Percentiles rank a stretch among this genome's conserved stretches.
These are phyloP conservation scores for Procambarus clarkii DNA, from an alignment of 1,140 invertebrate genomes.

Conservation along the genomic window DNA sequence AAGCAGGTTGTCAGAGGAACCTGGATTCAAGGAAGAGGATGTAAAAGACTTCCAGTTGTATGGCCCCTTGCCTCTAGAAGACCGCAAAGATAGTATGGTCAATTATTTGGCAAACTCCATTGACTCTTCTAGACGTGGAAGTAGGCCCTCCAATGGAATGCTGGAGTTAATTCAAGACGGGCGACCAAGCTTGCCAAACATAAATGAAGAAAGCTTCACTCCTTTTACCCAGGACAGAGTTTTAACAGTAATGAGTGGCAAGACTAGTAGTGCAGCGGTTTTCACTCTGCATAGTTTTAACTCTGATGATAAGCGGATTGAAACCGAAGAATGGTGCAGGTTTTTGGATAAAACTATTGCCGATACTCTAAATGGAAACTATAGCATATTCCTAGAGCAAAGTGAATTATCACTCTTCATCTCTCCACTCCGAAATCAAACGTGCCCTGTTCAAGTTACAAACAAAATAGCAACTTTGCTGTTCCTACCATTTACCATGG, in stretches of 20 bases:
- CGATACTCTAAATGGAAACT: slow-evolving; percentile 72
- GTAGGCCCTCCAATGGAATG: slow-evolving; percentile 62
- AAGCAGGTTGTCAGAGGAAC: slow-evolving; percentile 58
- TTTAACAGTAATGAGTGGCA: slow-evolving; percentile 54
- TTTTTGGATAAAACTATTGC: slow-evolving; percentile 79
- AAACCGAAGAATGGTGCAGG: slow-evolving; percentile 89
- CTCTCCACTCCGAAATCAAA: slow-evolving; percentile 74
- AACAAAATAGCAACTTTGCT: slow-evolving; percentile 74
- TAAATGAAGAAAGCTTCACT: slow-evolving; percentile 68
- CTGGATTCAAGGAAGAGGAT: slow-evolving; percentile 67
- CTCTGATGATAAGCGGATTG: slow-evolving; percentile 80
- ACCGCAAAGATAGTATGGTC: slow-evolving; percentile 67
- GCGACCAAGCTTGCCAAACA: slow-evolving; percentile 66
- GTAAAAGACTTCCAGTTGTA: slow-evolving; percentile 55
- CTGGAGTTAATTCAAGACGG: slow-evolving; percentile 53
- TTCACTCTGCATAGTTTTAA: slow-evolving; percentile 72
- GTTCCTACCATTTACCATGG: slow-evolving; percentile 73
- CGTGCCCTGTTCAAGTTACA: slow-evolving; percentile 73
- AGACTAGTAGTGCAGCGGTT: slow-evolving; percentile 71
- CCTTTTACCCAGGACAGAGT: slow-evolving; percentile 58
- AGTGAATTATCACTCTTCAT: slow-evolving; percentile 73
- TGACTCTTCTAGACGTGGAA: slow-evolving; percentile 64
- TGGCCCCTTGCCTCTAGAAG: slow-evolving; percentile 50
- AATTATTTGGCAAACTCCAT: slow-evolving; percentile 66
- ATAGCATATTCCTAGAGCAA: slow-evolving; percentile 63